Percentiles rank a stretch among this genome's conserved stretches.
Conservation (phyloP, 2,113 vertebrate species). For the Pedetes capensis region DNA sequence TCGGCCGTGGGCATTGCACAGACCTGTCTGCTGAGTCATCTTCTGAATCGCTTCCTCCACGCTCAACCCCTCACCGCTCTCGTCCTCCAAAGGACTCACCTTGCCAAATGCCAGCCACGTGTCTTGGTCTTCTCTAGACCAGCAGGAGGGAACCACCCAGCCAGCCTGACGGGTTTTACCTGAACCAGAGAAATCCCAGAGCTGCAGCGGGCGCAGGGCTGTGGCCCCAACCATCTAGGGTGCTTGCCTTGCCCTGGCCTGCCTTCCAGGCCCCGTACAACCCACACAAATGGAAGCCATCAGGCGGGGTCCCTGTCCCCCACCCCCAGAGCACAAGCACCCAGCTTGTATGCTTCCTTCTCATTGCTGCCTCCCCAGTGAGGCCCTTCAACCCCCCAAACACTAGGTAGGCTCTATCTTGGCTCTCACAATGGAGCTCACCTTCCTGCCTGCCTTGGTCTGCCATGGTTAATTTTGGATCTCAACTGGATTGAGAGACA, state of each 20-base stretch:
- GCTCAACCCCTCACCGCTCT: background rate
- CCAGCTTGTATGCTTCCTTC: background rate
- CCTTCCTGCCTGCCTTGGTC: no score
- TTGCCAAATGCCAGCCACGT: background rate
- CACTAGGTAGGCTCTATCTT: no score
- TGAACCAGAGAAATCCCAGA: background rate
- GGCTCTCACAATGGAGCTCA: no score
- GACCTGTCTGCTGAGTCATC: background rate
- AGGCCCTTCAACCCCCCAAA: background rate
- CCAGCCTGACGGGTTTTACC: background rate
- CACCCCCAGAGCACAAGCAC: background rate
- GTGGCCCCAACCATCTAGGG: no score
- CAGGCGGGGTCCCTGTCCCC: rapidly evolving
- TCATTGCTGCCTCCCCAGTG: background rate
- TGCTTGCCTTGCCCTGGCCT: background rate
- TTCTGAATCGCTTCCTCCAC: background rate
- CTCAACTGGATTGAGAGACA: no score
- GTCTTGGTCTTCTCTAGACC: background rate
- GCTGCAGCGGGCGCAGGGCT: background rate
- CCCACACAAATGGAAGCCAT: background rate
- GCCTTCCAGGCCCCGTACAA: background rate
- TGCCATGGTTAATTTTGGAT: no score
- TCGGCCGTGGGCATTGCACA: background rate
- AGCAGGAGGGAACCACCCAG: background rate
- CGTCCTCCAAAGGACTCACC: background rate